Conservation (phyloP, 2,888 invertebrate species). For the Lepidocyrtoides sp. region DNA sequence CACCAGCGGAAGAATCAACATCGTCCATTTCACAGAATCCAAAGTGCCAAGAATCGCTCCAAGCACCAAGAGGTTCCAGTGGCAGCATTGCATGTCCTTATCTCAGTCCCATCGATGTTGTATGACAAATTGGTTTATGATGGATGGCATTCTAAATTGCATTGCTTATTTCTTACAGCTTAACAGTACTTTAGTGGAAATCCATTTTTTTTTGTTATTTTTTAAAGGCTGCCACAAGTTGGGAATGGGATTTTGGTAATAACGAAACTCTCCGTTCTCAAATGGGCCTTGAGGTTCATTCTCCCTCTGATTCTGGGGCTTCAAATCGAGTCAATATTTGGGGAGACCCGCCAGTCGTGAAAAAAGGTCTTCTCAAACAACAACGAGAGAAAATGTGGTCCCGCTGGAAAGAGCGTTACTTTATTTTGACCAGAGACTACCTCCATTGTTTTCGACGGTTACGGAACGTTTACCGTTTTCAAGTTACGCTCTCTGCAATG, state of each 20-base stretch:
- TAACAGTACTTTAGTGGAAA: neutral
- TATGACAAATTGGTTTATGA: too few species aligned
- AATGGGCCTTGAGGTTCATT: neutral
- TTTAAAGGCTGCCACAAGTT: conserved; percentile 67
- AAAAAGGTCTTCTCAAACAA: conserved; percentile 90
- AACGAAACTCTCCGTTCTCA: conserved; percentile 59
- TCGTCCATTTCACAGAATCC: neutral
- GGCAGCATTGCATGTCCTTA: conserved; percentile 66
- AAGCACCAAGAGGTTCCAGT: conserved; percentile 17
- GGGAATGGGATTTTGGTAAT: conserved; percentile 78
- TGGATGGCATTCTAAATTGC: too few species aligned
- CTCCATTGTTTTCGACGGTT: conserved; percentile 90
- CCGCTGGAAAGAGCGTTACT: conserved; percentile 90
- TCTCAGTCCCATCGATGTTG: conserved; percentile 68
- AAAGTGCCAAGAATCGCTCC: neutral
- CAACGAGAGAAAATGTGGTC: conserved; percentile 90
- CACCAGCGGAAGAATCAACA: neutral
- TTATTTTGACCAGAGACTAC: conserved; percentile 90
- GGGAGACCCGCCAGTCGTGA: conserved; percentile 88
- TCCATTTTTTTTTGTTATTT: neutral
- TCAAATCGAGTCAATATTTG: conserved; percentile 82
- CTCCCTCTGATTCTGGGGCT: conserved; percentile 71
- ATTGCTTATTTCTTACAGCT: too few species aligned
- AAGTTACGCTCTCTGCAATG: conserved; percentile 89
- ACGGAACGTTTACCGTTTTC: conserved; percentile 86